phyloP scores from a whole-genome alignment of 2,113 vertebrate genomes.

The Equus quagga region DNA sequence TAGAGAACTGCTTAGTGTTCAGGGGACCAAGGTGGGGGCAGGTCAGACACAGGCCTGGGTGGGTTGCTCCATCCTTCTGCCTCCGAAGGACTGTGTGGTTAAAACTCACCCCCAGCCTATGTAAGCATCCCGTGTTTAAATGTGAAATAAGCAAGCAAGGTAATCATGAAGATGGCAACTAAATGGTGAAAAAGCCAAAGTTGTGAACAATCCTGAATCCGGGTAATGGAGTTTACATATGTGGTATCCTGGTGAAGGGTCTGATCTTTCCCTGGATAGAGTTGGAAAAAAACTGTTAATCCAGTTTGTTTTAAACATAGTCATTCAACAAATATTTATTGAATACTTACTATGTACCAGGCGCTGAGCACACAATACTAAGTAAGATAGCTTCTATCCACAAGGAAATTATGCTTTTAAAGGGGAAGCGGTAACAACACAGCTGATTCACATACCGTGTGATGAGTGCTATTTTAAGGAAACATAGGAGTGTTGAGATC shows the following conservation, averaged over 20 bases:
- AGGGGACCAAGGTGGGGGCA: not conserved
- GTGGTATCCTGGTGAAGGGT: not conserved
- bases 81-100: not conserved
- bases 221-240: not conserved
- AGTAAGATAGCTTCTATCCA: not conserved
- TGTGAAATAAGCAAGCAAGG: not conserved
- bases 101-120: not conserved
- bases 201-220: not conserved
- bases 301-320: not conserved
- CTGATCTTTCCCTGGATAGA: not conserved
- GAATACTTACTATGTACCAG: constrained; percentile 51
- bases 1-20: not conserved
- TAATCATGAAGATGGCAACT: not conserved
- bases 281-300: not conserved
- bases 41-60: not conserved
- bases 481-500: not conserved
- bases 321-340: constrained; percentile 9
- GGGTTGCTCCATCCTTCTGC: not conserved
- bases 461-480: not conserved
- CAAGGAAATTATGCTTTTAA: not conserved
- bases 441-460: accelerated
- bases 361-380: constrained; percentile 3
- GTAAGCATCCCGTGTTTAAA: not conserved
- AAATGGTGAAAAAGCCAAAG: not conserved
- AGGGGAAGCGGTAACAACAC: not conserved